Evolutionary conservation across 2,113 vertebrate species (phyloP).

Genomic region (Hemibagrus wyckioides): DNA sequence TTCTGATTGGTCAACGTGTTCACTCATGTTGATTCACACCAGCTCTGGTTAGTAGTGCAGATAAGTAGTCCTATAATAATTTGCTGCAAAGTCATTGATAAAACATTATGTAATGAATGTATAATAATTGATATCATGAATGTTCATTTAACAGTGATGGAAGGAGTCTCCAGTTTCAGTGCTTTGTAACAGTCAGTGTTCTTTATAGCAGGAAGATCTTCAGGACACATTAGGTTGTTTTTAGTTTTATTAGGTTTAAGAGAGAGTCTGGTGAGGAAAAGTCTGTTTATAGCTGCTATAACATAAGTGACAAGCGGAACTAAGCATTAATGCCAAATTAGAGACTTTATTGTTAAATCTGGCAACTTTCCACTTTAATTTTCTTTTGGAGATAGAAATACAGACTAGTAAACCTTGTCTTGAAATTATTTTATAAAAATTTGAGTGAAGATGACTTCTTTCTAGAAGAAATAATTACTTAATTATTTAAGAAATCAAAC

Average conservation of each 20-base stretch:
- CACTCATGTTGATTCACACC: background rate
- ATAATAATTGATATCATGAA: background rate
- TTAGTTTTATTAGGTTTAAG: too few relatives aligned
- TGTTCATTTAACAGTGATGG: background rate
- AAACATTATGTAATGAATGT: background rate
- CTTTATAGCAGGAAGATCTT: background rate
- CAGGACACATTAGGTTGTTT: too few relatives aligned
- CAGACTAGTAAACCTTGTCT: too few relatives aligned
- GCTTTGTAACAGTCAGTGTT: background rate
- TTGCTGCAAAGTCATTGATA: background rate
- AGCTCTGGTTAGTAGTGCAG: background rate
- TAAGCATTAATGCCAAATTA: too few relatives aligned
- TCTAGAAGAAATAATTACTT: background rate
- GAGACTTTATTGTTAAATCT: too few relatives aligned
- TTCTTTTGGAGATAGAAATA: background rate
- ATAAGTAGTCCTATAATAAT: background rate
- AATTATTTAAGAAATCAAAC: background rate
- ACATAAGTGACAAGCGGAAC: too few relatives aligned
- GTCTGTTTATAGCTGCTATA: too few relatives aligned
- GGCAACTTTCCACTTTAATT: background rate
- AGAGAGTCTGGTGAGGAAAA: too few relatives aligned
- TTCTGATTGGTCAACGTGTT: background rate
- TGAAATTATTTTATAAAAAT: too few relatives aligned
- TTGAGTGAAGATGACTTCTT: background rate
- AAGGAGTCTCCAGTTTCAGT: background rate